Conservation (phyloP, 1,140 invertebrate genomes). For the Leptopilina boulardi region DNA sequence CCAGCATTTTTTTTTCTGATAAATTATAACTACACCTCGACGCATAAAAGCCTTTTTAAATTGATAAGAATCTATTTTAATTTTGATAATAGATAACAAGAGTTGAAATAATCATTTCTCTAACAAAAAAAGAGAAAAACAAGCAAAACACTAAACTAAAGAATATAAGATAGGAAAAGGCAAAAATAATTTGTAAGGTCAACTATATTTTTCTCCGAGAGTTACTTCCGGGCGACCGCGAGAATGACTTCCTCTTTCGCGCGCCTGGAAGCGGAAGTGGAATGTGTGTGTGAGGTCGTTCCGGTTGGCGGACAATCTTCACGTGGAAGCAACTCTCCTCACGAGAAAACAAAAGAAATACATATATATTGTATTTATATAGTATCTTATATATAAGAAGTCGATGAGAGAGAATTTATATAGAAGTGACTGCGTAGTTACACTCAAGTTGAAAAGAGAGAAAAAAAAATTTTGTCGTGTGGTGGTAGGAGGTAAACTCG, state of each 20-base stretch:
- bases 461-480: not conserved
- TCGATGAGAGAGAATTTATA: not conserved
- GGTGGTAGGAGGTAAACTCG: conserved; percentile 34
- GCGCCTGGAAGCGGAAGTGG: conserved; percentile 22
- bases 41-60: not conserved
- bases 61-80: conserved; percentile 12
- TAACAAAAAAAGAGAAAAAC: not conserved
- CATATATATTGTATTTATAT: no score
- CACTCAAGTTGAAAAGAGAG: conserved; percentile 28
- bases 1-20: not conserved
- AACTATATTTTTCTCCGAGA: not conserved
- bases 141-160: no score
- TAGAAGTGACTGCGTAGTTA: not conserved
- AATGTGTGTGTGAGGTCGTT: not conserved
- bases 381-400: not conserved
- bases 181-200: not conserved
- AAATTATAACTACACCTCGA: not conserved
- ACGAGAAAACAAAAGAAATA: conserved; percentile 11
- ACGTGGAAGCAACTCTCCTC: not conserved
- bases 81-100: not conserved
- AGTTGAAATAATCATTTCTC: not conserved
- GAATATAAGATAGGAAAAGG: not conserved
- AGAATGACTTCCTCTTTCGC: not conserved
- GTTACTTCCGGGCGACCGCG: not conserved
- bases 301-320: not conserved